Evolutionary conservation across 2,113 vertebrate genomes (phyloP).

Genomic region (Garra rufa): DNA sequence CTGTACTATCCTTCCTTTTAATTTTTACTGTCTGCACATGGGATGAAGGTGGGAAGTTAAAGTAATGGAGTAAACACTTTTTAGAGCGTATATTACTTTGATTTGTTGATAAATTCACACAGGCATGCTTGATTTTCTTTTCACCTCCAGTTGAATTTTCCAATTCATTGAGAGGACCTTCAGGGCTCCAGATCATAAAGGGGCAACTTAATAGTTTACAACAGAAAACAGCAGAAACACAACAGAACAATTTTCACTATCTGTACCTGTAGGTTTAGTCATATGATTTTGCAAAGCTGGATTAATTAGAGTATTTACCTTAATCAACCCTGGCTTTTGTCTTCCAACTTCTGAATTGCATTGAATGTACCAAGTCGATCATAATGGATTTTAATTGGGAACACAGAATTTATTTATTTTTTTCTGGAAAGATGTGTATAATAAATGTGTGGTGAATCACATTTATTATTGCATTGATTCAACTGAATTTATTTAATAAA

Average conservation of each 20-base stretch:
- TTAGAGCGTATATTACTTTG: not conserved
- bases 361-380: too few relatives aligned
- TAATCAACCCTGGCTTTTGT: too few relatives aligned
- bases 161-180: not conserved
- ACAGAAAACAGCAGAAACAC: not conserved
- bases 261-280: not conserved
- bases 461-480: too few relatives aligned
- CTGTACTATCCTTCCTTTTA: slow-evolving; percentile 58
- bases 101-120: not conserved
- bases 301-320: too few relatives aligned
- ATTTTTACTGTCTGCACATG: not conserved
- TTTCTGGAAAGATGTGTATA: too few relatives aligned
- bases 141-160: not conserved
- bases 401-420: too few relatives aligned
- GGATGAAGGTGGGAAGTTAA: not conserved
- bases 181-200: not conserved
- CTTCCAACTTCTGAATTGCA: too few relatives aligned
- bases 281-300: too few relatives aligned
- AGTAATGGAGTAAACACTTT: not conserved
- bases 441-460: not conserved
- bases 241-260: not conserved
- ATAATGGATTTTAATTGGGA: too few relatives aligned
- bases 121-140: not conserved
- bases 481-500: too few relatives aligned
- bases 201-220: not conserved